Evolutionary conservation across 2,113 vertebrate species (phyloP).

Genomic region (Macaca mulatta): DNA sequence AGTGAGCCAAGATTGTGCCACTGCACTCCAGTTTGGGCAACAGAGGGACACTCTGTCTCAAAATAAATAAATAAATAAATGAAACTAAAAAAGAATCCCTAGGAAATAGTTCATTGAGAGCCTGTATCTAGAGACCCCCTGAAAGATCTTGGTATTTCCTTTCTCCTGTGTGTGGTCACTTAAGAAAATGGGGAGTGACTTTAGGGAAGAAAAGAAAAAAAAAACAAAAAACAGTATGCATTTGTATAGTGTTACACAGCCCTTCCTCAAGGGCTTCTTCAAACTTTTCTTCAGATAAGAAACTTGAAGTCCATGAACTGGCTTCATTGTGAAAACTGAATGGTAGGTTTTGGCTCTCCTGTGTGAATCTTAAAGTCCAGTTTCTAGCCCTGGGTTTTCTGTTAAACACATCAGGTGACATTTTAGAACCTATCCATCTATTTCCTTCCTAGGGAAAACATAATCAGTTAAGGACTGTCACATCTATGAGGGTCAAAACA

Average conservation of each 20-base stretch:
- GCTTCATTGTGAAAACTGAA: not conserved
- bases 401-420: not conserved
- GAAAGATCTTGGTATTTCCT: not conserved
- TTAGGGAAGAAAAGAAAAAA: not conserved
- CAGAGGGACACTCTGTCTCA: no score
- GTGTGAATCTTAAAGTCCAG: not conserved
- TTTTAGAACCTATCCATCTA: not conserved
- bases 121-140: not conserved
- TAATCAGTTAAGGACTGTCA: not conserved
- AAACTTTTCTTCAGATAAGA: not conserved
- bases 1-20: no score
- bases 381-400: not conserved
- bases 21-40: no score
- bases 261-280: not conserved
- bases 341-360: not conserved
- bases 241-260: not conserved
- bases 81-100: no score
- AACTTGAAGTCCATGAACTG: not conserved
- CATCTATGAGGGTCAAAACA: not conserved
- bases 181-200: not conserved
- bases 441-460: not conserved
- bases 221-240: not conserved
- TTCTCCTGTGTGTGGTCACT: not conserved
- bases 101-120: not conserved
- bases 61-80: no score